These are phyloP conservation scores for Danionella dracula DNA, from an alignment of 2,797 vertebrate genomes.

Conservation along the genomic window DNA sequence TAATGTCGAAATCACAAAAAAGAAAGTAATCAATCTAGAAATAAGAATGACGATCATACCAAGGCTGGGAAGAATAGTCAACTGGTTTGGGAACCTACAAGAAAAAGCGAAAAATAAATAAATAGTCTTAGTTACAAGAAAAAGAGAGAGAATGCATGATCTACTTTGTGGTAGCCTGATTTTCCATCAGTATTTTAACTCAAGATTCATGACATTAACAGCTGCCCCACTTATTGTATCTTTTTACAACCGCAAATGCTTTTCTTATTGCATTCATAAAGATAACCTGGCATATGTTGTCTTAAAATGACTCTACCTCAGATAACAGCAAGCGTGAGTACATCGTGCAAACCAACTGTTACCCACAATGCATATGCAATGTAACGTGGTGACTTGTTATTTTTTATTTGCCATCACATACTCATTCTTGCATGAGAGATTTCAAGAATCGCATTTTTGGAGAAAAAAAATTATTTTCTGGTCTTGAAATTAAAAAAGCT, in stretches of 20 bases:
- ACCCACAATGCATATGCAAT: not conserved
- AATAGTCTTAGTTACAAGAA: not conserved
- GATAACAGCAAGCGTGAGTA: not conserved
- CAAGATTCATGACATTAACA: not conserved
- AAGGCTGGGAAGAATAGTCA: conserved; percentile 88
- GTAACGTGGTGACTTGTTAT: not conserved
- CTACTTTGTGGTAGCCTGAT: conserved; percentile 12
- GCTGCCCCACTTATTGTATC: conserved; percentile 10
- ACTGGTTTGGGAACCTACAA: conserved; percentile 89
- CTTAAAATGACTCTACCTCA: conserved; percentile 31
- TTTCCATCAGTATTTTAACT: conserved; percentile 10
- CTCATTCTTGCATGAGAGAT: too few relatives aligned
- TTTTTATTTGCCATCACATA: too few relatives aligned
- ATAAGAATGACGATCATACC: conserved; percentile 72
- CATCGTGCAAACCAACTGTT: not conserved
- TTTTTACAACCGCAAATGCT: conserved; percentile 27
- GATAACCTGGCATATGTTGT: conserved; percentile 44
- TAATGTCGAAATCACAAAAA: too few relatives aligned
- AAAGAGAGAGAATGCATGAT: not conserved
- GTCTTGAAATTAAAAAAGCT: too few relatives aligned
- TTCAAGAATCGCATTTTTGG: too few relatives aligned
- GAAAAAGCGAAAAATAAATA: conserved; percentile 30
- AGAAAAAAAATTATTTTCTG: too few relatives aligned
- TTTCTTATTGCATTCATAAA: conserved; percentile 51
- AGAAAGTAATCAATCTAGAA: not conserved